Evolutionary conservation across 2,888 invertebrate genomes (phyloP).

Genomic region (Chrysolina haemoptera): DNA sequence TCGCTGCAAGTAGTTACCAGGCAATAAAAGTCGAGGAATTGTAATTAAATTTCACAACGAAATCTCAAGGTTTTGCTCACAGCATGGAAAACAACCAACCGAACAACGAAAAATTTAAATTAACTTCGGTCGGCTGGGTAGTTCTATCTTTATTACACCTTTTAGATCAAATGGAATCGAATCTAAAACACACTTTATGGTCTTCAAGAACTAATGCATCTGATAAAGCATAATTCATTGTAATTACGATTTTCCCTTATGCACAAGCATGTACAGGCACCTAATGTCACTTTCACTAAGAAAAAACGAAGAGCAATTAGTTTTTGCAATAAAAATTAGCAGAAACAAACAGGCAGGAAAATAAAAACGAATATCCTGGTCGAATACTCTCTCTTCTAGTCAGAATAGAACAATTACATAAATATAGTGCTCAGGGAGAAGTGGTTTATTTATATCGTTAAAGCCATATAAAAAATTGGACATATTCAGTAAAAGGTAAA

Average conservation of each 20-base stretch:
- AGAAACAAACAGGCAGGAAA: not conserved
- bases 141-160: not conserved
- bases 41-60: not conserved
- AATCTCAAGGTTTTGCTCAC: not conserved
- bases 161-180: not conserved
- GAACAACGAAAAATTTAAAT: not conserved
- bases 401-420: not conserved
- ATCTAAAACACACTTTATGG: not conserved
- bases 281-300: not conserved
- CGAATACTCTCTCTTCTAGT: not conserved
- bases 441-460: no score
- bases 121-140: not conserved
- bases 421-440: not conserved
- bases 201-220: not conserved
- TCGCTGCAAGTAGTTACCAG: not conserved
- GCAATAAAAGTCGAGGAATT: not conserved
- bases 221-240: not conserved
- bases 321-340: not conserved
- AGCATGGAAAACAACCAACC: not conserved
- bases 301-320: not conserved
- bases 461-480: no score
- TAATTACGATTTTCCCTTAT: not conserved
- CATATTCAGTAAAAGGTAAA: no score
- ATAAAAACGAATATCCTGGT: not conserved
- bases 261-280: not conserved